Evolutionary conservation across 1,140 invertebrate species (phyloP), one percentile per base, ranked within the genome.

Genomic region (Drosophila novamexicana): DNA sequence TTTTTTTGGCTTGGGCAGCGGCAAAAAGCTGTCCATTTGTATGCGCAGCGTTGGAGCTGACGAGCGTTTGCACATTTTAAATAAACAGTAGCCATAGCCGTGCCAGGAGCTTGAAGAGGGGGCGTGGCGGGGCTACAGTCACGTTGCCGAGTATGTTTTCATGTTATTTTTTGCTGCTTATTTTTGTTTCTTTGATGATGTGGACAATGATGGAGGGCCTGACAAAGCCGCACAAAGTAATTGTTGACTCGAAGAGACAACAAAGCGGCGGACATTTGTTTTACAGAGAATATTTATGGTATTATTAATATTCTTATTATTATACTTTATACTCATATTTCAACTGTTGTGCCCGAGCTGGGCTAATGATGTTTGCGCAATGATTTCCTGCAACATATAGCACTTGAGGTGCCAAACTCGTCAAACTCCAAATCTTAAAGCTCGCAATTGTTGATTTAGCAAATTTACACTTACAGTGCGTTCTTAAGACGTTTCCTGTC

Each of bases 391-490:
- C 69, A 69, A 71, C 66, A 71, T 71, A 45, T 56, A 40, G 54
- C 69, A 65, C 56, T 73, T 39, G 18, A 69, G 45, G 75, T 73
- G 59, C 44, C 42, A 14, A 76, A 47, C 62, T 68, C 81, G 73
- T 70, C 77, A 81, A 88, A 72, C 78, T 64, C 67, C 79, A 76
- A 88, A 68, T 65, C 34, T 63, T 49, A 57, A 67, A 50, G 59
- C 58, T 49, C 14, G 14, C 18, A 59, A 59, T 81, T 86, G 47
- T 88, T 89, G 89, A 73, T 56, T 72, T 54, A 73, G 70, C 74
- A 81, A 89, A 88, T 84, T 84, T 72, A 84, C 84, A 88, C 85
- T 88, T 88, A 88, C 83, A 88, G 70, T 66, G 76, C 72, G 82
- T 86, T 82, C 79, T 79, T 49, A 68, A 42, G 50, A 50, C 22